A percentile compares a stretch with the other conserved stretches of the same genome.
phyloP scores from a whole-genome alignment of 2,113 vertebrate species.

The Apodemus speciosus region DNA sequence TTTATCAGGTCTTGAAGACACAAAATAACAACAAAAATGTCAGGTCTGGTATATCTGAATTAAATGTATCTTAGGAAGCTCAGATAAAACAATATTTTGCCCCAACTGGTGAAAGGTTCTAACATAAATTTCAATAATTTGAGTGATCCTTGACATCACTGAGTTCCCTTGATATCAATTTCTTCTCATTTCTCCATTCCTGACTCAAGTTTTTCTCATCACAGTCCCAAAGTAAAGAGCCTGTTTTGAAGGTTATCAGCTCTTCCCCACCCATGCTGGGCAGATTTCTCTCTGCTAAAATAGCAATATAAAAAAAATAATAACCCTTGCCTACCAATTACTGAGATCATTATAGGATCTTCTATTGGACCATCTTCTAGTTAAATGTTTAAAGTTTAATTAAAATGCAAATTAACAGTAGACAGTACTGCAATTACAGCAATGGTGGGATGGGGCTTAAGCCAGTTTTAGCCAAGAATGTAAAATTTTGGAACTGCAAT shows the following conservation, averaged over 20 bases:
- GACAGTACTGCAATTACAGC: constrained; percentile 39
- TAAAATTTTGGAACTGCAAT: constrained; percentile 71
- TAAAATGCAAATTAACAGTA: constrained; percentile 80
- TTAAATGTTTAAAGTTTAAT: constrained; percentile 76
- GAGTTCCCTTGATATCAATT: constrained; percentile 69
- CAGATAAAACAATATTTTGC: constrained; percentile 61
- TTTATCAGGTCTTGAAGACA: constrained; percentile 60
- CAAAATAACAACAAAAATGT: not conserved
- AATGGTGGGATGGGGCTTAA: constrained; percentile 63
- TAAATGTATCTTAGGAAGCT: constrained; percentile 28
- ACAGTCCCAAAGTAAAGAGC: constrained; percentile 70
- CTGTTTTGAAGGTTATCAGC: constrained; percentile 65
- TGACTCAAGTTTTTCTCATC: constrained; percentile 55
- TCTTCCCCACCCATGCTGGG: constrained; percentile 38
- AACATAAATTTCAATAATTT: constrained; percentile 58
- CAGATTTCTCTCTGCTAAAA: constrained; percentile 63
- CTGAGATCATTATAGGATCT: constrained; percentile 67
- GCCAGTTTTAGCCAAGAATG: constrained; percentile 60
- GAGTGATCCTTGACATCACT: constrained; percentile 60
- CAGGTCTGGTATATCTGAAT: constrained; percentile 25
- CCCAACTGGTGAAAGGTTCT: constrained; percentile 57
- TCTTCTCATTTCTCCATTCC: constrained; percentile 66
- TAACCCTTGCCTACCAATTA: constrained; percentile 64
- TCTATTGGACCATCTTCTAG: constrained; percentile 55
- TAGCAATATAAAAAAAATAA: constrained; percentile 61